A percentile compares a stretch with the other conserved stretches of the same genome.
These are phyloP conservation scores for Forpus xanthops DNA, from an alignment of 2,797 vertebrate genomes.

Conservation along the genomic window DNA sequence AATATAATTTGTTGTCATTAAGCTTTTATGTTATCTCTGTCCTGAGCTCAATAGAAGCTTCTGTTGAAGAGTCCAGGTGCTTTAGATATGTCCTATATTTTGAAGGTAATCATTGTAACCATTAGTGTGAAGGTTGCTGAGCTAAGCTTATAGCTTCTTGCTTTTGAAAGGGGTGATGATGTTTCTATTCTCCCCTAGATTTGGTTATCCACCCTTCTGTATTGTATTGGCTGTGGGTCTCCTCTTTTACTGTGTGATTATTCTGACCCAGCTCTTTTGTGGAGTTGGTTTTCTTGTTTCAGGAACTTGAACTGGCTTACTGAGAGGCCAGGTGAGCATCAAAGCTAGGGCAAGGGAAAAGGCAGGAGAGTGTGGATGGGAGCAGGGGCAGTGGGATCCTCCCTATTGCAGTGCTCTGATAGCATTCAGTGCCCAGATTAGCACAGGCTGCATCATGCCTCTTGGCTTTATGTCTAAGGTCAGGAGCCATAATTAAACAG, in stretches of 20 bases:
- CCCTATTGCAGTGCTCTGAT: neutral
- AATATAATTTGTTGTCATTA: constrained; percentile 51
- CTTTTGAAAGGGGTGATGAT: neutral
- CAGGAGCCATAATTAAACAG: neutral
- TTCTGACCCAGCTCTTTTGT: neutral
- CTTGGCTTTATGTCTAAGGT: neutral
- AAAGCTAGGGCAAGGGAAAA: neutral
- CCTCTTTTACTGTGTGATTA: neutral
- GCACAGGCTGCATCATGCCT: neutral
- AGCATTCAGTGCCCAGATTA: neutral
- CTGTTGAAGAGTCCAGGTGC: neutral
- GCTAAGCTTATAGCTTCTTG: neutral
- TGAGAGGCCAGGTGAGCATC: neutral
- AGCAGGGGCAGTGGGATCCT: neutral
- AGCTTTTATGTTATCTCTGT: constrained; percentile 38
- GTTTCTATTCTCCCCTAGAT: neutral
- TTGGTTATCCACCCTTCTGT: neutral
- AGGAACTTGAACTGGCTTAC: neutral
- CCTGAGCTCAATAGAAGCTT: neutral
- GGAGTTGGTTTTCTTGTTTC: neutral
- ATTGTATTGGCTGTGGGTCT: neutral
- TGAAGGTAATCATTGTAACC: neutral
- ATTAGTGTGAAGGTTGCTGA: neutral
- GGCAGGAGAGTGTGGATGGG: rapidly evolving
- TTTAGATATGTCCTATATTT: neutral